Percentiles rank a stretch among this genome's conserved stretches.
phyloP scores from a whole-genome alignment of 2,113 vertebrate genomes.

The Thalassarche chlororhynchos region DNA sequence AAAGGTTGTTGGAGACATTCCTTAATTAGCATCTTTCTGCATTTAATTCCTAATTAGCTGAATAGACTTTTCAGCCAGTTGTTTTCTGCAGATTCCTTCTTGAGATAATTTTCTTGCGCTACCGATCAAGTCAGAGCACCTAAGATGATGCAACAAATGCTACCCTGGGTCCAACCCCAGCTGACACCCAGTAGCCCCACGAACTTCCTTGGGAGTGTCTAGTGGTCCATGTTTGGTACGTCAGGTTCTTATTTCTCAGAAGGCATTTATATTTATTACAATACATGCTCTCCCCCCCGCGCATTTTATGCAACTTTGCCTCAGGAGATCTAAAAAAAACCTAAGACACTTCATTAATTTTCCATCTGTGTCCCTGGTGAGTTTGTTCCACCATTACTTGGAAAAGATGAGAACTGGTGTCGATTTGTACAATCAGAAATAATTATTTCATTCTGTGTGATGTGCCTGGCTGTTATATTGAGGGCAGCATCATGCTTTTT shows the following conservation, averaged over 20 bases:
- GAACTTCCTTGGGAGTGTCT: not conserved
- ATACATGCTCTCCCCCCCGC: fast-evolving
- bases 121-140: not conserved
- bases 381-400: not conserved
- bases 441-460: not conserved
- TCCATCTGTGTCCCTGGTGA: not conserved
- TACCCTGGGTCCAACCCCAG: not conserved
- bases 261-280: not conserved
- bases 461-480: not conserved
- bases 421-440: not conserved
- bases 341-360: not conserved
- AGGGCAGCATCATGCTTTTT: not conserved
- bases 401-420: not conserved
- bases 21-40: not conserved
- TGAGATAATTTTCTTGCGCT: not conserved
- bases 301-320: not conserved
- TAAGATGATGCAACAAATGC: not conserved
- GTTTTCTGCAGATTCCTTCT: not conserved
- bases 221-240: not conserved
- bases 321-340: not conserved
- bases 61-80: not conserved
- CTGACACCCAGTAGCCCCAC: fast-evolving
- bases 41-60: not conserved
- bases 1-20: not conserved
- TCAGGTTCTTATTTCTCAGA: not conserved